Evolutionary conservation across 1,140 invertebrate species (phyloP), one percentile per base, ranked within the genome.

Genomic region (Linepithema humile): DNA sequence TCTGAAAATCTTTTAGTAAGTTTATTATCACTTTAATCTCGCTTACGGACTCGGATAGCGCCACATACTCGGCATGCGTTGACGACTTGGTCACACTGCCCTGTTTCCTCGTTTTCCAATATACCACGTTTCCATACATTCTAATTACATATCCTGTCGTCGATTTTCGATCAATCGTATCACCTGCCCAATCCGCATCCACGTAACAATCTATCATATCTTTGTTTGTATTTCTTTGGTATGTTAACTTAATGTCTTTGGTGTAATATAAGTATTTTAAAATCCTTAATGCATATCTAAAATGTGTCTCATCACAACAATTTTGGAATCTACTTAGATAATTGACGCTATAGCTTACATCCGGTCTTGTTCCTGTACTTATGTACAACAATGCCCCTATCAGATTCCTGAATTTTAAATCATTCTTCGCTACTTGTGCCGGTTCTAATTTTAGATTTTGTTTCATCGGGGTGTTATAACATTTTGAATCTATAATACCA

Each of bases 171-270:
- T 94, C 91, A 15, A 80, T 20, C 7, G 7, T 83, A 53, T 92
- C 88, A 9, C 83, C 89, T 23, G 85, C 93, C 92, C 93, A 95
- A 86, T 95, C 92, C 5, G 93, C 87, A 87, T 95, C 94, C 12
- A 92, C 90, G 89, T 88, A 95, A 29, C 91, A 92, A 53, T 86
- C 69, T 0, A 83, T 5, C 0, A 72, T 48, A 15, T 70, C 78
- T 0, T 26, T 35, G 6, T 62, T 29, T 10, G 32, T 17, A 57
- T 72, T 83, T 48, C 20, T 83, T 0, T 38, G 2, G 48, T 64
- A 78, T 6, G 0, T 43, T 23, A 86, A 64, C 7, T 77, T 77
- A 10, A 82, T 12, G 9, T 82, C 67, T 85, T 91, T 94, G 23
- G 92, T 93, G 2, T 78, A 85, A 86, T 90, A 93, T 62, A 93